Percentiles rank a stretch among this genome's conserved stretches.
These are phyloP conservation scores for Dermatemys mawii DNA, from an alignment of 2,113 vertebrate genomes.

Conservation along the genomic window DNA sequence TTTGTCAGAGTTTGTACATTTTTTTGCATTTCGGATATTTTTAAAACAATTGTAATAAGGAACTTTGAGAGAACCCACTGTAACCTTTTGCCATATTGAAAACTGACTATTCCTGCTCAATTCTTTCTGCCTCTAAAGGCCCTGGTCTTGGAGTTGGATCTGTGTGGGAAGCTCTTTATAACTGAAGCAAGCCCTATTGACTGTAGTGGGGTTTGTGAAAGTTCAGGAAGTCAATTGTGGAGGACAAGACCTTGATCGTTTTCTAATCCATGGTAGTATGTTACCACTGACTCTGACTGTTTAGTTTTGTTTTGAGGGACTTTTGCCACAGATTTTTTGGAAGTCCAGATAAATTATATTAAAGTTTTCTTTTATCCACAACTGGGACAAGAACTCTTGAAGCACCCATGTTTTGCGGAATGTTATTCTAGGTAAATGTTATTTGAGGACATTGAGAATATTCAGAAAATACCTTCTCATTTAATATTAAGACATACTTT, in stretches of 20 bases:
- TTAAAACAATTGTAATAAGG: neutral
- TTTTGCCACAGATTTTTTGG: neutral
- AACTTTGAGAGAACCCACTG: neutral
- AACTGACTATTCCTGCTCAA: too few species aligned
- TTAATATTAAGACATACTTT: too few species aligned
- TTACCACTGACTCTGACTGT: neutral
- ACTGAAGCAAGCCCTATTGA: neutral
- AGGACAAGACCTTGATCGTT: neutral
- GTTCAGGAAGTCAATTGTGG: neutral
- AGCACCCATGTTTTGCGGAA: neutral
- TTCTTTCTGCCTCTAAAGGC: too few species aligned
- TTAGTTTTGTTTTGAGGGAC: neutral
- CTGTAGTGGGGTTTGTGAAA: neutral
- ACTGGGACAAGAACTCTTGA: neutral
- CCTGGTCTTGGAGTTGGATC: too few species aligned
- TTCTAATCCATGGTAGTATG: neutral
- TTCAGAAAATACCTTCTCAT: too few species aligned
- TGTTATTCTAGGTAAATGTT: too few species aligned
- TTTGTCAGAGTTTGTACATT: neutral
- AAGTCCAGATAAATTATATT: neutral
- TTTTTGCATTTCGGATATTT: neutral
- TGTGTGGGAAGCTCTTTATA: too few species aligned
- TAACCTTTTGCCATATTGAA: too few species aligned
- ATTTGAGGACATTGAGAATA: too few species aligned
- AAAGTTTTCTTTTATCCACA: neutral